These are phyloP conservation scores for Hoplostethus mediterraneus DNA, from an alignment of 2,797 vertebrate species.

Conservation along the genomic window DNA sequence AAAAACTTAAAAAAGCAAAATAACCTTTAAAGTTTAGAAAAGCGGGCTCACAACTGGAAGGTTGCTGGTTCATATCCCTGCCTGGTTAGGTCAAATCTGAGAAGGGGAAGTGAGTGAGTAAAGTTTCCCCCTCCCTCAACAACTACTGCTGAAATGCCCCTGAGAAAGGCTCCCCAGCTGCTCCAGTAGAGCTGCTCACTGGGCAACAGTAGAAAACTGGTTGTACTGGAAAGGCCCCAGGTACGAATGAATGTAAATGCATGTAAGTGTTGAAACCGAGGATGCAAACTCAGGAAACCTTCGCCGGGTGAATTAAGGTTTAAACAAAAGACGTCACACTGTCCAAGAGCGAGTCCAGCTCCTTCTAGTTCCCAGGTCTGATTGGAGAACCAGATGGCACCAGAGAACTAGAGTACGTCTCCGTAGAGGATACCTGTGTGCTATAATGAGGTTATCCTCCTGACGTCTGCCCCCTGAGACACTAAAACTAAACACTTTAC, in stretches of 20 bases:
- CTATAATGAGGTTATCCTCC: not conserved
- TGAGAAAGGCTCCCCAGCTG: conserved; percentile 19
- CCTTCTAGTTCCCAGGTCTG: not conserved
- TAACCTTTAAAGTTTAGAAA: too few relatives aligned
- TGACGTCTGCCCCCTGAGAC: not conserved
- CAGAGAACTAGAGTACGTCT: too few relatives aligned
- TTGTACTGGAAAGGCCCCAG: not conserved
- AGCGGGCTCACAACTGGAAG: too few relatives aligned
- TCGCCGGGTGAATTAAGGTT: not conserved
- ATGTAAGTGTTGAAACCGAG: not conserved
- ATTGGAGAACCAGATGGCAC: too few relatives aligned
- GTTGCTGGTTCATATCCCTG: too few relatives aligned
- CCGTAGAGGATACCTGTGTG: not conserved
- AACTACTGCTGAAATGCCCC: conserved; percentile 2
- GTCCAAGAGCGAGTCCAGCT: too few relatives aligned
- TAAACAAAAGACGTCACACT: not conserved
- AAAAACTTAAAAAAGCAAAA: too few relatives aligned
- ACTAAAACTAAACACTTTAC: not conserved
- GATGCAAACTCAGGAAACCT: not conserved
- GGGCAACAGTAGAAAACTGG: conserved; percentile 3
- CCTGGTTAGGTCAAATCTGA: too few relatives aligned
- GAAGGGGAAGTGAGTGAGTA: too few relatives aligned
- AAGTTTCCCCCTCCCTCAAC: too few relatives aligned
- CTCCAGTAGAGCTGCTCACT: conserved; percentile 8
- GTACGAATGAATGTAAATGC: too few relatives aligned